Evolutionary conservation across 1,140 invertebrate genomes (phyloP).

Genomic region (Ceratosolen solmsi): DNA sequence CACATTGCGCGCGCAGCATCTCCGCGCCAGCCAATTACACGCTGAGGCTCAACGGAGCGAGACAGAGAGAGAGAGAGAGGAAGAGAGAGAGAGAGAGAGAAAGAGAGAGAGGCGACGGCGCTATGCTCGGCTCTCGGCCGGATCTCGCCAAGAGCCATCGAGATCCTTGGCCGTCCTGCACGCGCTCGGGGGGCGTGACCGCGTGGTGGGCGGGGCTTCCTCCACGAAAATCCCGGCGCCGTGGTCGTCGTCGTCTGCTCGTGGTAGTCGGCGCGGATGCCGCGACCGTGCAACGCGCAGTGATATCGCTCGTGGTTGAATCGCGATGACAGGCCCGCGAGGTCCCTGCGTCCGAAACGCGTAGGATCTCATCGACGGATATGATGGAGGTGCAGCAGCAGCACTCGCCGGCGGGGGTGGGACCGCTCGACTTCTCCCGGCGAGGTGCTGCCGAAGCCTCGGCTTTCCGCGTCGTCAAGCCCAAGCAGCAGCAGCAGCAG

Average conservation of each 20-base stretch:
- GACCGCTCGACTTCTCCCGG: constrained; percentile 71
- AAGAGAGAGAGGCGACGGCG: not conserved
- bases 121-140: too few species aligned
- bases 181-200: constrained; percentile 44
- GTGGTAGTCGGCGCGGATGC: constrained; percentile 43
- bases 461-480: constrained; percentile 71
- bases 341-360: not conserved
- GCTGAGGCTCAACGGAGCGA: not conserved
- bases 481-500: constrained; percentile 68
- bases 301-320: constrained; percentile 9
- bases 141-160: not conserved
- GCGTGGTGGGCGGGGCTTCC: constrained; percentile 60
- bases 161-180: constrained; percentile 27
- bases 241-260: constrained; percentile 38
- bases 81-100: not conserved
- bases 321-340: constrained; percentile 9
- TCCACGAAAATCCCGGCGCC: constrained; percentile 59
- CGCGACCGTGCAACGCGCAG: constrained; percentile 36
- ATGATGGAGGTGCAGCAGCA: constrained; percentile 73
- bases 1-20: constrained; percentile 12
- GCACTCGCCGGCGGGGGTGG: constrained; percentile 71
- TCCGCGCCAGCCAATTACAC: not conserved
- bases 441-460: constrained; percentile 71
- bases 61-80: not conserved
- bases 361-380: constrained; percentile 27